Evolutionary conservation across 2,797 vertebrate species (phyloP).

Genomic region (Corythornis leucogaster): DNA sequence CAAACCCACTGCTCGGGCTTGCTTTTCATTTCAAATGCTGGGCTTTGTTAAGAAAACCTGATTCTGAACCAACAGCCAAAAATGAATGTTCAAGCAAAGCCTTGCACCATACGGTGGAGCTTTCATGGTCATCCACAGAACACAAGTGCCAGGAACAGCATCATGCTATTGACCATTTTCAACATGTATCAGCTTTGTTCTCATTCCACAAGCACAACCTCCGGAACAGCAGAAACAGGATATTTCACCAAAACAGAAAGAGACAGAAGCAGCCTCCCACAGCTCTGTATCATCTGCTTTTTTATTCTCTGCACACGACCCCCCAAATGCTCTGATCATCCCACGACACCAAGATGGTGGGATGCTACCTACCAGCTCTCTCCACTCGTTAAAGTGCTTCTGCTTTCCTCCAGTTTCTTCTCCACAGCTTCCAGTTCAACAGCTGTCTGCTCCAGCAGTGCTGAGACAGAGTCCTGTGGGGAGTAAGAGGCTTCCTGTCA

Average conservation of each 20-base stretch:
- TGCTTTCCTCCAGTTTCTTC: conserved; percentile 75
- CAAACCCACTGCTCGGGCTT: not conserved
- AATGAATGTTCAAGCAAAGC: not conserved
- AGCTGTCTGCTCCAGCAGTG: conserved; percentile 79
- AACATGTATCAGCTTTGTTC: not conserved
- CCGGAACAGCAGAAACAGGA: not conserved
- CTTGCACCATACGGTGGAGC: not conserved
- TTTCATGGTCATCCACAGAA: not conserved
- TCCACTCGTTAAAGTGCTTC: conserved; percentile 69
- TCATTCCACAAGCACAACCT: not conserved
- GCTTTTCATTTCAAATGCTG: not conserved
- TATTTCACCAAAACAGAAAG: not conserved
- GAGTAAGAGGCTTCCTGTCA: conserved; percentile 23
- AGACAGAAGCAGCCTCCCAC: not conserved
- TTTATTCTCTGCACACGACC: not conserved
- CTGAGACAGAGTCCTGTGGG: conserved; percentile 81
- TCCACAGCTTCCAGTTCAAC: conserved; percentile 81
- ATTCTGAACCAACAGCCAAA: not conserved
- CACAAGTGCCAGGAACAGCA: not conserved
- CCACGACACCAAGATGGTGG: no score
- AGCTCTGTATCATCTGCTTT: not conserved
- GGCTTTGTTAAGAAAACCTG: not conserved
- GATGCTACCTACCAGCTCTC: conserved; percentile 84
- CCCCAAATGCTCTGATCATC: not conserved
- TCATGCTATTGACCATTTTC: not conserved